Base-by-base conservation (phyloP, 2,797 vertebrate genomes). In the Pelodytes ibericus region DNA sequence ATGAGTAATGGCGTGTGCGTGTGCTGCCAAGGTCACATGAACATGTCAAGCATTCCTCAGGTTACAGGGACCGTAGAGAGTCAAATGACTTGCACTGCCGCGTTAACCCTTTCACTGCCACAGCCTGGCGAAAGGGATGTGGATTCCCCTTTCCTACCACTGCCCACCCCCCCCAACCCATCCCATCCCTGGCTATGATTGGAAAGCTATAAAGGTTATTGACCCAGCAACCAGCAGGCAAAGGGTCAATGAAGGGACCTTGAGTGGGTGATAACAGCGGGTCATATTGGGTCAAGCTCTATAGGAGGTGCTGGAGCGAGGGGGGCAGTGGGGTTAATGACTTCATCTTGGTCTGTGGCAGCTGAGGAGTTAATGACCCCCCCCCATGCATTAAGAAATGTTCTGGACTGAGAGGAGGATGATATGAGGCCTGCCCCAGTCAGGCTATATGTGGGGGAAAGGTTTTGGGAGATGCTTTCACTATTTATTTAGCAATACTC, bases 31-130 rank as follows among this genome's bases (percentile, higher is more conserved):
- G 13, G 49, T 74, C 77, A 74, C 63, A 57, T 64, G 72, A 56
- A 5, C 31, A 13, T 68, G 31, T 61, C 64, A 39, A 44, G 62
- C 71, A 73, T 74, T 69, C 71, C 64, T 71, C 26, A 15, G 20
- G 33, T n/a, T 53, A 58, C 13, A 74, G 22, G 31, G 59, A 57
- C 20, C 44, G 16, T 69, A 59, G 36, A 70, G 33, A 30, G 20
- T 57, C 49, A 27, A n/a, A 25, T 39, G 60, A 27, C 25, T 49
- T 33, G 18, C 25, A 29, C 16, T 18, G 5, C 16, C 22, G 5
- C 22, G 13, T 49, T 61, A 33, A 71, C 68, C 20, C 44, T 27
- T 51, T 8, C 31, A 33, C 16, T 41, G 47, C 39, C 58, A 24
- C 30, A 26, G 22, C n/a, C 15, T 44, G 13, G 10, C 3, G 15